These are phyloP conservation scores for Limanda limanda DNA, from an alignment of 2,113 vertebrate genomes.

Conservation along the genomic window DNA sequence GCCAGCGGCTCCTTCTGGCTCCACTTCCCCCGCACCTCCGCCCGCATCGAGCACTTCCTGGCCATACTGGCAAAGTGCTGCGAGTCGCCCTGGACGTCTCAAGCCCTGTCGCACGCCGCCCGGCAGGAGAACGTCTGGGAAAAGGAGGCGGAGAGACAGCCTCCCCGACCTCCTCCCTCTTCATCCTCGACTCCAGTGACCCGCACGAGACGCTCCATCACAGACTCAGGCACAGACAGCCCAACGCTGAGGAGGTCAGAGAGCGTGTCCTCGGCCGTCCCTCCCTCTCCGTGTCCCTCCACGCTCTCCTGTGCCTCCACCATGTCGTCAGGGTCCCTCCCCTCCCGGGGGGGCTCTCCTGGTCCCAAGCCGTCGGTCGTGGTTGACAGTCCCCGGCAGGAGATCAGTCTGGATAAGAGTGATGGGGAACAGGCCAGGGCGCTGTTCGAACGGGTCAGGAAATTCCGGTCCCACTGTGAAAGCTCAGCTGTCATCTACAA, in stretches of 20 bases:
- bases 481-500: constrained; percentile 83
- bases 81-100: constrained; percentile 88
- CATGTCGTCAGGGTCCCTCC: constrained; percentile 22
- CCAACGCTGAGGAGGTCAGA: constrained; percentile 66
- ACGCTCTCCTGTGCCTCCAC: constrained; percentile 59
- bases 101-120: constrained; percentile 81
- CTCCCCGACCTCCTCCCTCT: not conserved
- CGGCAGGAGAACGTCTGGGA: constrained; percentile 67
- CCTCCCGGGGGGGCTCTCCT: not conserved
- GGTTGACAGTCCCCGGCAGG: constrained; percentile 48
- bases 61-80: constrained; percentile 85
- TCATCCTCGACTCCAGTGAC: constrained; percentile 21
- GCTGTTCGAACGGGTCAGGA: constrained; percentile 85
- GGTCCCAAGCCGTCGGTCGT: constrained; percentile 27
- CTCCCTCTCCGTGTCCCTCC: constrained; percentile 74
- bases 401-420: constrained; percentile 80
- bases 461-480: constrained; percentile 84
- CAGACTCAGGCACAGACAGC: constrained; percentile 75
- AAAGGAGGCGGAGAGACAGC: constrained; percentile 22
- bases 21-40: constrained; percentile 85
- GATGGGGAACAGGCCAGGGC: constrained; percentile 86
- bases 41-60: constrained; percentile 86
- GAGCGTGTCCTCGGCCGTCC: constrained; percentile 10
- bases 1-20: constrained; percentile 88
- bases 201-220: constrained; percentile 53